A percentile compares a stretch with the other conserved stretches of the same genome.
Evolutionary conservation across 2,888 invertebrate genomes (phyloP).

Genomic region (Troides oblongomaculatus): DNA sequence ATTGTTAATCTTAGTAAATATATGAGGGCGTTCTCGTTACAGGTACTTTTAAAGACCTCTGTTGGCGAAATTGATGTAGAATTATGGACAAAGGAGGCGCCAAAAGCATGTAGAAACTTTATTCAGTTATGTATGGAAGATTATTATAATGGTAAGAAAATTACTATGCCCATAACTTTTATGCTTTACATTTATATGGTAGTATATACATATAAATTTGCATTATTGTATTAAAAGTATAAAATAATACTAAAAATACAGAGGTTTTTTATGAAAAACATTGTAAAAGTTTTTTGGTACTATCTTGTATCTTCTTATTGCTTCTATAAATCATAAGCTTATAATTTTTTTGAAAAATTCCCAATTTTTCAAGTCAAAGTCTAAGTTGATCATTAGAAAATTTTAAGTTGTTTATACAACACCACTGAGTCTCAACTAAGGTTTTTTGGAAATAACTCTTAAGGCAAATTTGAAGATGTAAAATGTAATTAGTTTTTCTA

Average conservation of each 20-base stretch:
- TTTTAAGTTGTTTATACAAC: too few species aligned
- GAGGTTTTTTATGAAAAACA: background rate
- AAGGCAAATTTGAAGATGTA: too few species aligned
- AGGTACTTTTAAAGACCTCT: constrained; percentile 95
- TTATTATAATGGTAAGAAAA: constrained; percentile 87
- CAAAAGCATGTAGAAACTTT: constrained; percentile 95
- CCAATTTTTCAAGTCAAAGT: too few species aligned
- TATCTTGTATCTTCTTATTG: too few species aligned
- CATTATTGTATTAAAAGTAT: background rate
- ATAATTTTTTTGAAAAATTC: too few species aligned
- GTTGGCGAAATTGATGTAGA: constrained; percentile 99
- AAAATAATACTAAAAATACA: background rate
- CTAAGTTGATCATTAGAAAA: too few species aligned
- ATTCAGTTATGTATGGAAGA: constrained; percentile 98
- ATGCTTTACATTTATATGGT: background rate
- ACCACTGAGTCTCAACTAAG: too few species aligned
- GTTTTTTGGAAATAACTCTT: too few species aligned
- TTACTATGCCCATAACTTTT: background rate
- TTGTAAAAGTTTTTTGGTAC: too few species aligned
- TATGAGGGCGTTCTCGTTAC: constrained; percentile 23
- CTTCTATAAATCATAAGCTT: too few species aligned
- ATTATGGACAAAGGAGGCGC: constrained; percentile 97
- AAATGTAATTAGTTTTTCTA: too few species aligned
- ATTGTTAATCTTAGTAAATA: too few species aligned
- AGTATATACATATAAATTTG: background rate